phyloP scores from a whole-genome alignment of 2,797 vertebrate genomes.

The Acridotheres tristis region DNA sequence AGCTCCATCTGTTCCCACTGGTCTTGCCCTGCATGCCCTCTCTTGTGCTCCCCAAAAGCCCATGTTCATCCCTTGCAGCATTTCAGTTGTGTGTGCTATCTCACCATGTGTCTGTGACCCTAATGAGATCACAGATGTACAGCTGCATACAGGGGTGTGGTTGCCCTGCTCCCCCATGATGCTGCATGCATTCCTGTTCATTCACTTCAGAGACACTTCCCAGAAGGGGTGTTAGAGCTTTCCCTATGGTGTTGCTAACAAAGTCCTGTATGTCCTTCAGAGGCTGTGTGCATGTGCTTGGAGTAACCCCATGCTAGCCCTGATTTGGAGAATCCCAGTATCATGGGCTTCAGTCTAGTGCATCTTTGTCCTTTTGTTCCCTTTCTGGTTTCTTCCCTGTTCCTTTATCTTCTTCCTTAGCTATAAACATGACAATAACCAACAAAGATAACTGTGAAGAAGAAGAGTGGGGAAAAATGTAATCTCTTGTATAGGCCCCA shows the following conservation, averaged over 20 bases:
- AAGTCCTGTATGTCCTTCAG: background rate
- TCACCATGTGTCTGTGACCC: background rate
- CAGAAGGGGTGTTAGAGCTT: background rate
- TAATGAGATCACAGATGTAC: background rate
- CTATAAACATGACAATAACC: background rate
- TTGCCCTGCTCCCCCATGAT: background rate
- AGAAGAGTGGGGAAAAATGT: background rate
- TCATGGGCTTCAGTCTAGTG: background rate
- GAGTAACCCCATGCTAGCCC: background rate
- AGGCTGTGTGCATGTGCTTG: background rate
- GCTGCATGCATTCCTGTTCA: background rate
- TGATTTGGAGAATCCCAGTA: background rate
- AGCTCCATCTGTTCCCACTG: background rate
- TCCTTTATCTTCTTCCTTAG: background rate
- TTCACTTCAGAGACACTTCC: background rate
- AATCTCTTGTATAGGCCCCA: background rate
- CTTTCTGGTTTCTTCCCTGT: background rate
- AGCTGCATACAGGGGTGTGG: background rate
- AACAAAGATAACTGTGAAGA: background rate
- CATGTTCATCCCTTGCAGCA: background rate
- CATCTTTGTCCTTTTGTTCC: background rate
- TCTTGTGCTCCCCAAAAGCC: background rate
- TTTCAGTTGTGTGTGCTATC: background rate
- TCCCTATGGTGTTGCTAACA: background rate
- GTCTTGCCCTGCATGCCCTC: accelerated